Evolutionary conservation across 1,140 invertebrate species (phyloP).

Genomic region (Triops longicaudatus): DNA sequence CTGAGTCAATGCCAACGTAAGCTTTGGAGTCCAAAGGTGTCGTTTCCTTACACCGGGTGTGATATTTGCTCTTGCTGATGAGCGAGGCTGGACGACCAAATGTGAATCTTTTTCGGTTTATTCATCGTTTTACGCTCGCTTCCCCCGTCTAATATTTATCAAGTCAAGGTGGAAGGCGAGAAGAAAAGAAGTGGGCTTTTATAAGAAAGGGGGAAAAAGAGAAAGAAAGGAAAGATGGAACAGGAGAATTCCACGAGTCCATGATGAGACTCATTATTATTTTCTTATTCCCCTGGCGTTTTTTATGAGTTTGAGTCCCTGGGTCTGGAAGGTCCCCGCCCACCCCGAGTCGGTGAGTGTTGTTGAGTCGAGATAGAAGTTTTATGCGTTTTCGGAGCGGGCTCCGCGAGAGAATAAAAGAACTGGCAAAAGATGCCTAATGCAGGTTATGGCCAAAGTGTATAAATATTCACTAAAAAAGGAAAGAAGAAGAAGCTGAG

Average conservation of each 20-base stretch:
- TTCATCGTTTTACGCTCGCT: no score
- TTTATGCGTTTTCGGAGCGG: neutral
- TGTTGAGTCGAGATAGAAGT: neutral
- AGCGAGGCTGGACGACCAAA: no score
- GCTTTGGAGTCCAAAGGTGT: no score
- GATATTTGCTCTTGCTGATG: no score
- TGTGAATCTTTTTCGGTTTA: no score
- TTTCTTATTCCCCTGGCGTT: conserved; percentile 13
- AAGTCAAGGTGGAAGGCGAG: neutral
- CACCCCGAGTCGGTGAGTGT: conserved; percentile 1
- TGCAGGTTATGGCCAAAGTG: neutral
- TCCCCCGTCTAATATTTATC: neutral
- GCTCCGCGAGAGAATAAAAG: neutral
- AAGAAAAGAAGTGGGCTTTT: conserved; percentile 6
- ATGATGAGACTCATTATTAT: conserved; percentile 12
- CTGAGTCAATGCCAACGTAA: no score
- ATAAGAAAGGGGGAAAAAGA: neutral
- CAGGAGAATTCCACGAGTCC: neutral
- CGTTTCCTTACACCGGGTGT: no score
- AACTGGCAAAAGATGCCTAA: no score
- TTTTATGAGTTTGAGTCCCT: neutral
- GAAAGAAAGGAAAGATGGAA: neutral
- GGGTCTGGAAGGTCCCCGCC: neutral
- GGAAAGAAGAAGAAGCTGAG: neutral
- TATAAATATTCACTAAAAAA: neutral